phyloP scores from a whole-genome alignment of 2,888 invertebrate species.

The Aphodius sticticus region DNA sequence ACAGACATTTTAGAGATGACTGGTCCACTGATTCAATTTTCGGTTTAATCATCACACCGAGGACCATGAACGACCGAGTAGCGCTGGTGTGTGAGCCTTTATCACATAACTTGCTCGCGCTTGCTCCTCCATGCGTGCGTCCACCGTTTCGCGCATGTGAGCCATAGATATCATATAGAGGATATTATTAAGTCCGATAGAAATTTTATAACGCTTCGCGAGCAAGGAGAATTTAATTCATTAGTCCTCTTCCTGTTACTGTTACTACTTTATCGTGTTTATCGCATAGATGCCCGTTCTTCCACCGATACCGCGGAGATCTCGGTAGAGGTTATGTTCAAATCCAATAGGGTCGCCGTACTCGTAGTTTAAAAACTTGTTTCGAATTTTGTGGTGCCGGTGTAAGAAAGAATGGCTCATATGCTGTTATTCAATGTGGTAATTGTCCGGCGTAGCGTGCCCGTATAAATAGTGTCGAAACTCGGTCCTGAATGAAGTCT shows the following conservation, averaged over 20 bases:
- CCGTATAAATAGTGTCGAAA: slow-evolving; percentile 23
- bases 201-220: neutral
- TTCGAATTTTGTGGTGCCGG: too few relatives aligned
- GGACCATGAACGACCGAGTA: neutral
- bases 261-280: too few relatives aligned
- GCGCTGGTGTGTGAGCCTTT: neutral
- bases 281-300: too few relatives aligned
- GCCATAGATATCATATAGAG: neutral
- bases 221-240: neutral
- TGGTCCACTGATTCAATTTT: neutral
- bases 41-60: neutral
- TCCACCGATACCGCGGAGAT: too few relatives aligned
- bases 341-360: too few relatives aligned
- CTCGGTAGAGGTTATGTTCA: too few relatives aligned
- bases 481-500: slow-evolving; percentile 23
- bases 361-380: too few relatives aligned
- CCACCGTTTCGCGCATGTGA: neutral
- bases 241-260: neutral
- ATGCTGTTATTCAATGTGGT: slow-evolving; percentile 19
- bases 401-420: neutral
- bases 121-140: neutral
- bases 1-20: neutral
- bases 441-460: slow-evolving; percentile 16
- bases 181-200: slow-evolving; percentile 4
- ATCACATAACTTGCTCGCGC: neutral